phyloP scores from a whole-genome alignment of 2,888 invertebrate genomes.

The Agrotis clavis region DNA sequence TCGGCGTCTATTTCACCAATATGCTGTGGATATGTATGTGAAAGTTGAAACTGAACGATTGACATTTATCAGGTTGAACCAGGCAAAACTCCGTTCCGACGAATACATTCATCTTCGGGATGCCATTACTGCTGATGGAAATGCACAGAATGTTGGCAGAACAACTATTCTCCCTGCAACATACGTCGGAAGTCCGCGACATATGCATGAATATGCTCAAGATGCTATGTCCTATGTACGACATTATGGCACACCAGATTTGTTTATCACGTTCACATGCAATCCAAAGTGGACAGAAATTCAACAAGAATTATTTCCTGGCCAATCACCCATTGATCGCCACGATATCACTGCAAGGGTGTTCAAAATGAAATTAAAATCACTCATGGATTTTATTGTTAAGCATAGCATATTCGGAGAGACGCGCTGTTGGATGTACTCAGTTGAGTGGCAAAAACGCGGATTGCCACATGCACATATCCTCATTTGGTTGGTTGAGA shows the following conservation, averaged over 20 bases:
- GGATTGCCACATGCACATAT: too few species aligned
- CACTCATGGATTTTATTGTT: conserved; percentile 13
- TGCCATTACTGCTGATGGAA: conserved; percentile 62
- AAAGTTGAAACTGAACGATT: background rate
- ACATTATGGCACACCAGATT: background rate
- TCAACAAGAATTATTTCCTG: background rate
- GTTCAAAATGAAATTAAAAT: background rate
- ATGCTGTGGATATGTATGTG: background rate
- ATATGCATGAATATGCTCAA: conserved; percentile 50
- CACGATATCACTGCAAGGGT: conserved; percentile 21
- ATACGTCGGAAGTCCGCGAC: conserved; percentile 60
- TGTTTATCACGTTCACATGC: background rate
- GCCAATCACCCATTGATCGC: conserved; percentile 5
- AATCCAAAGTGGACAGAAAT: background rate
- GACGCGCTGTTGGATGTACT: conserved; percentile 58
- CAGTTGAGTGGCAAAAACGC: background rate
- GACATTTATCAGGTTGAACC: conserved; percentile 4
- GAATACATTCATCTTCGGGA: conserved; percentile 65
- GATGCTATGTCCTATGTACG: background rate
- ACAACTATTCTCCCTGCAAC: conserved; percentile 69
- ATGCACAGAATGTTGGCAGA: conserved; percentile 66
- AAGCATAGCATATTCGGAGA: conserved; percentile 25
- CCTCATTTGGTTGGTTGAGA: background rate
- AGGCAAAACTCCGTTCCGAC: conserved; percentile 48
- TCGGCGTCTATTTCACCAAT: conserved; percentile 19